A percentile compares a stretch with the other conserved stretches of the same genome.
Evolutionary conservation across 2,797 vertebrate species (phyloP).

Genomic region (Lycodopsis pacificus): DNA sequence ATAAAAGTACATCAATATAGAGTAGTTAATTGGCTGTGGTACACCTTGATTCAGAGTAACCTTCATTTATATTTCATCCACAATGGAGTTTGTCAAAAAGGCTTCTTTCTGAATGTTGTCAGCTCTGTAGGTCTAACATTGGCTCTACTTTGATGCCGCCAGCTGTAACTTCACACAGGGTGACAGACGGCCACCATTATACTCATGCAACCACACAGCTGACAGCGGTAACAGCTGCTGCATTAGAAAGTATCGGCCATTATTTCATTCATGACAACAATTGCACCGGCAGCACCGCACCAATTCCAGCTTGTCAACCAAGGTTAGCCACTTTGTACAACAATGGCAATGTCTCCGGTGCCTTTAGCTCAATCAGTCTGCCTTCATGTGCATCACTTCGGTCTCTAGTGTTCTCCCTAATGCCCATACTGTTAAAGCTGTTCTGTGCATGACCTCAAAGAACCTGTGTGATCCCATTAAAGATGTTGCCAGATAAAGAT

Average conservation of each 20-base stretch:
- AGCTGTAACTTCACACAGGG: not conserved
- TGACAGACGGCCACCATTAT: constrained; percentile 6
- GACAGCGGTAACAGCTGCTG: not conserved
- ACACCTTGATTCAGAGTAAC: not conserved
- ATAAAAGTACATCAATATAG: not conserved
- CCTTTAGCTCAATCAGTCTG: not conserved
- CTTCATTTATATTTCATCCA: not conserved
- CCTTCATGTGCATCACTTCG: not conserved
- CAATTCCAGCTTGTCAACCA: constrained; percentile 14
- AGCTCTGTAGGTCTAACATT: not conserved
- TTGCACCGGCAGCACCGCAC: constrained; percentile 8
- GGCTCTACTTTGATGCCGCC: not conserved
- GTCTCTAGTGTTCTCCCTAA: not conserved
- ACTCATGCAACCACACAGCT: not conserved
- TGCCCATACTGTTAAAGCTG: no score
- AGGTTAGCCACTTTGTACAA: constrained; percentile 12
- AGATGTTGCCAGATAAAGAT: no score
- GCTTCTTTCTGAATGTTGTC: not conserved
- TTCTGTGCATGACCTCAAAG: no score
- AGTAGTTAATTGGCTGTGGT: not conserved
- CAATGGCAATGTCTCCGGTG: constrained; percentile 1
- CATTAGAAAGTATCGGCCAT: constrained; percentile 4
- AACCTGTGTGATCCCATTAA: no score
- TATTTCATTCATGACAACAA: constrained; percentile 14
- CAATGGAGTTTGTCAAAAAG: not conserved